Percentiles rank a stretch among this genome's conserved stretches.
phyloP scores from a whole-genome alignment of 2,113 vertebrate species.

The Heloderma charlesbogerti region DNA sequence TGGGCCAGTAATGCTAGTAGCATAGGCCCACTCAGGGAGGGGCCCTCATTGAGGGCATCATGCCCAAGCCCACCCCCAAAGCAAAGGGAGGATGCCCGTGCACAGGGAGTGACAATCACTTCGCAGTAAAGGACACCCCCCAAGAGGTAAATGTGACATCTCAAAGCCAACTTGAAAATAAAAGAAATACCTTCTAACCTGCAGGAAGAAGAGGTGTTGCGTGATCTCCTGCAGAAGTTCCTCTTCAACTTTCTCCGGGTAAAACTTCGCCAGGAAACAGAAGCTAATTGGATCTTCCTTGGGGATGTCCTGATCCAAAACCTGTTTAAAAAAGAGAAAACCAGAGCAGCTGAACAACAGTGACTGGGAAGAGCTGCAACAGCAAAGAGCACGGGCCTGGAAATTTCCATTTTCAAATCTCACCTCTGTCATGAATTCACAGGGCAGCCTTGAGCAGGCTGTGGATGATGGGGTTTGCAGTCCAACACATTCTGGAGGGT shows the following conservation, averaged over 20 bases:
- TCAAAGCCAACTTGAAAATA: conserved; percentile 36
- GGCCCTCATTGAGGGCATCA: not conserved
- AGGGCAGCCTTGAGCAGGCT: too few relatives aligned
- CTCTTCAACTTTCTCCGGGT: conserved; percentile 94
- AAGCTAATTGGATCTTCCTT: conserved; percentile 93
- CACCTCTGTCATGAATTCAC: not conserved
- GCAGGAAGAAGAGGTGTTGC: conserved; percentile 95
- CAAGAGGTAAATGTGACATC: conserved; percentile 33
- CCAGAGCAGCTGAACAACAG: not conserved
- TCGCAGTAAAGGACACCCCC: not conserved
- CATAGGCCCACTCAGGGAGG: not conserved
- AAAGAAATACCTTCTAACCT: conserved; percentile 78
- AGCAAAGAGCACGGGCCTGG: too few relatives aligned
- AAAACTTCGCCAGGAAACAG: conserved; percentile 92
- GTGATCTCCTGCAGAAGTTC: conserved; percentile 95
- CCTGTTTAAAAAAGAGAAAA: conserved; percentile 70
- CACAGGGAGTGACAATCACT: not conserved
- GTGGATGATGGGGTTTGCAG: too few relatives aligned
- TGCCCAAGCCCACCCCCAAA: not conserved
- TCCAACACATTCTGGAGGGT: too few relatives aligned
- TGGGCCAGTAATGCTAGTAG: not conserved
- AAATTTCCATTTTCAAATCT: not conserved
- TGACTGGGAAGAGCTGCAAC: not conserved
- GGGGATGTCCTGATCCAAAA: conserved; percentile 93
- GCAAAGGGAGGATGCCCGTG: not conserved